Base-by-base conservation (phyloP, 2,888 invertebrate species). In the Gymnocheta viridis region DNA sequence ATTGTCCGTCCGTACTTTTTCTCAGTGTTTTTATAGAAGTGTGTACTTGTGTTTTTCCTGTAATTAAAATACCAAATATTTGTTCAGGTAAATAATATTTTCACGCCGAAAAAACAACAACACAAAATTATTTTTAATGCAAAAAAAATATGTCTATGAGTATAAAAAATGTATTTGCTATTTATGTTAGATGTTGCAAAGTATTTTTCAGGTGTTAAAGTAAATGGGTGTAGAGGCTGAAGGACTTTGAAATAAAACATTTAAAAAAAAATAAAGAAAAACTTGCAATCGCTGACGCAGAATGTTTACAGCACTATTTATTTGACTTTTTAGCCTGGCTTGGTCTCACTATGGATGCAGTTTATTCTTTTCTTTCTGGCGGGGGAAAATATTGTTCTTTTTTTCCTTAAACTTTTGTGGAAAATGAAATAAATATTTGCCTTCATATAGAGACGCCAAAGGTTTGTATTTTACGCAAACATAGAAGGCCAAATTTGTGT, bases 51-150 rank as follows among this genome's bases (percentile, higher is more conserved):
- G 17, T 70, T 7, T 72, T 32, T 56, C 41, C 72, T 69, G 77
- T 84, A 90, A 90, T 90, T 90, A 90, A 90, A 90, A 89, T 89
- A 88, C 88, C 89, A 86, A 90, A 89, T 90, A 89, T 89, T 90
- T 89, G 87, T 87, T 88, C 89, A 90, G 88, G 89, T 89, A 90
- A 89, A 89, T 89, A 90, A 82, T 82, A 82, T 80, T 64, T 81
- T 72, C 35, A 51, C 66, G 69, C 44, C 38, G 41, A 44, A 74
- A 72, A 44, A 44, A 32, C 22, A 44, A 35, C 12, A 49, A 49
- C 19, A 56, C 14, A 58, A 56, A 58, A 64, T 29, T 5, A 29
- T 56, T 60, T 79, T 72, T 54, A 19, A 44, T n/a, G 47, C 44
- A 47, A 66, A 72, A 49, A 27, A 17, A 19, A 47, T 27, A 29